These are phyloP conservation scores for Cirrhinus mrigala DNA, from an alignment of 2,797 vertebrate genomes.

Conservation along the genomic window DNA sequence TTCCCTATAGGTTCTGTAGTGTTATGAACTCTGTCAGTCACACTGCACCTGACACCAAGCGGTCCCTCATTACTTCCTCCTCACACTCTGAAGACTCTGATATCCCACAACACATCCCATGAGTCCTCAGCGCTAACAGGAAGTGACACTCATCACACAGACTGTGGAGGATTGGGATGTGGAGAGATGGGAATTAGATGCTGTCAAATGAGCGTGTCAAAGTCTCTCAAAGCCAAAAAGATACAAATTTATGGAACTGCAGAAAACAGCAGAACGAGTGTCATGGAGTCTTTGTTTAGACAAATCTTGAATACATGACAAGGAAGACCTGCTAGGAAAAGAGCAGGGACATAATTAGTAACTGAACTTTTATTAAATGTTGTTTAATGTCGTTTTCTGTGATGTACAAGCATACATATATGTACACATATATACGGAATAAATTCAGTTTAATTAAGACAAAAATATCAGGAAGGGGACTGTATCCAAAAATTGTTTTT, in stretches of 20 bases:
- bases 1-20: not conserved
- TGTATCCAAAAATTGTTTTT: no score
- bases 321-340: not conserved
- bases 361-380: not conserved
- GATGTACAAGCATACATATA: no score
- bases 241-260: not conserved
- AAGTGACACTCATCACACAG: constrained; percentile 27
- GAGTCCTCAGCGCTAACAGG: constrained; percentile 12
- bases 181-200: constrained; percentile 7
- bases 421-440: no score
- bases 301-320: not conserved
- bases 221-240: not conserved
- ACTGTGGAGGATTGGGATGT: not conserved
- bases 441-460: not conserved
- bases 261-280: not conserved
- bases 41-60: not conserved
- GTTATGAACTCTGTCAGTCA: constrained; percentile 18
- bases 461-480: no score
- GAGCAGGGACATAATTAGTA: not conserved
- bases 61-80: not conserved
- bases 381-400: not conserved
- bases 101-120: not conserved
- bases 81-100: not conserved
- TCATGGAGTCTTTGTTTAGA: not conserved
- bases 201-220: constrained; percentile 21